Evolutionary conservation across 2,888 invertebrate species (phyloP), one percentile per base, ranked within the genome.

Genomic region (Heteromurus nitidus): DNA sequence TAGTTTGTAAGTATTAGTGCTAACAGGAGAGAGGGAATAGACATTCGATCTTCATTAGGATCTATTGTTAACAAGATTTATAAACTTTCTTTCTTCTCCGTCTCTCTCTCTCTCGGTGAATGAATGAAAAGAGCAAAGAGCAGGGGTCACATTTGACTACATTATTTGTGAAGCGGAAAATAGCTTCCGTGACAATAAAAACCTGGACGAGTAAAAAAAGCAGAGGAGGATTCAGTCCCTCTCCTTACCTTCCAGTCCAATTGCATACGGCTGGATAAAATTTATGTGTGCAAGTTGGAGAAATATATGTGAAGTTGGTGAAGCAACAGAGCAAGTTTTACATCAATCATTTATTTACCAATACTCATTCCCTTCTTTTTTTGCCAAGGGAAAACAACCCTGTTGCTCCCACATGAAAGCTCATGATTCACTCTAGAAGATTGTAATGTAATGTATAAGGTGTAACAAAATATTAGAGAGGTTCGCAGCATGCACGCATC

Each of bases 21-120:
- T 53, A 74, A 70, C 64, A 80, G 73, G 42, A 65, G 70, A 84
- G 50, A 69, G 64, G 80, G 70, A 79, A 80, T 64, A 69, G 74
- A 80, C 80, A 84, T 84, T 86, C 84, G 81, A 86, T 86, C 86
- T 85, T 86, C 86, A 86, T 86, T 86, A 86, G 80, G 75, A 80
- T 74, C 74, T 81, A 86, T 86, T 86, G 86, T 86, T 47, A 3
- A 47, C 11, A 47, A 47, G 47, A 47, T 47, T 47, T 47, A 47
- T 47, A 47, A n/a, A 16, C 47, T 47, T 70, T 76, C 80, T 55
- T 65, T 55, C 55, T 68, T 18, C 42, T 18, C 64, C 18, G 22
- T 9, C 62, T 64, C 22, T n/a, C n/a, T n/a, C n/a, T n/a, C n/a
- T 0, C 1, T 64, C 13, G 26, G 2, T 16, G 22, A 24, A 47